A percentile compares a stretch with the other conserved stretches of the same genome.
phyloP scores from a whole-genome alignment of 2,113 vertebrate genomes.

The Elanus axillaris region DNA sequence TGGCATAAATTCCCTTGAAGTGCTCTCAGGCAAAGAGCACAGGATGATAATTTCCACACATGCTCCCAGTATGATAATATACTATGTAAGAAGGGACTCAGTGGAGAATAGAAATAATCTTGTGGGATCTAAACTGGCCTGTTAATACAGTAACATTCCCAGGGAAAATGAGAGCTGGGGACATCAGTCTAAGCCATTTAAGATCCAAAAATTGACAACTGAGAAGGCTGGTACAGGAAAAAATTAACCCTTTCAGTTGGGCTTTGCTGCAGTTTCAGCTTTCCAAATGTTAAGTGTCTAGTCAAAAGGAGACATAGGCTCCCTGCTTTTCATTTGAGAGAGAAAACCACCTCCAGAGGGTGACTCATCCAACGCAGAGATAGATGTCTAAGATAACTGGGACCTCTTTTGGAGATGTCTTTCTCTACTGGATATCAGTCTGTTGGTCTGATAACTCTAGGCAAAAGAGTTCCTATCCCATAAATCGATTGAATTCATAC shows the following conservation, averaged over 20 bases:
- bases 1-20: conserved; percentile 42
- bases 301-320: neutral
- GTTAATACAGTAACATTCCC: neutral
- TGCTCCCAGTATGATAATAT: neutral
- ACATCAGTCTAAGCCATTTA: neutral
- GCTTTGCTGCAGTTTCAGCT: neutral
- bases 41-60: neutral
- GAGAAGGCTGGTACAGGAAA: neutral
- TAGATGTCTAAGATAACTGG: neutral
- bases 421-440: neutral
- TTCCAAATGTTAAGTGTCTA: neutral
- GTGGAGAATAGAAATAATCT: neutral
- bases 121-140: neutral
- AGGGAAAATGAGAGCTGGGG: neutral
- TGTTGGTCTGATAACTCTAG: neutral
- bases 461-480: neutral
- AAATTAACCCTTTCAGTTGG: neutral
- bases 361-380: neutral
- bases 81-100: neutral
- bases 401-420: neutral
- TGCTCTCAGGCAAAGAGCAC: neutral
- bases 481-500: neutral
- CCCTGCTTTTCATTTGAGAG: neutral
- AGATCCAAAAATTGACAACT: neutral
- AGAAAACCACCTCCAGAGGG: neutral